Percentiles rank a stretch among this genome's conserved stretches.
phyloP scores from a whole-genome alignment of 2,797 vertebrate genomes.

The Cossypha niveicapilla region DNA sequence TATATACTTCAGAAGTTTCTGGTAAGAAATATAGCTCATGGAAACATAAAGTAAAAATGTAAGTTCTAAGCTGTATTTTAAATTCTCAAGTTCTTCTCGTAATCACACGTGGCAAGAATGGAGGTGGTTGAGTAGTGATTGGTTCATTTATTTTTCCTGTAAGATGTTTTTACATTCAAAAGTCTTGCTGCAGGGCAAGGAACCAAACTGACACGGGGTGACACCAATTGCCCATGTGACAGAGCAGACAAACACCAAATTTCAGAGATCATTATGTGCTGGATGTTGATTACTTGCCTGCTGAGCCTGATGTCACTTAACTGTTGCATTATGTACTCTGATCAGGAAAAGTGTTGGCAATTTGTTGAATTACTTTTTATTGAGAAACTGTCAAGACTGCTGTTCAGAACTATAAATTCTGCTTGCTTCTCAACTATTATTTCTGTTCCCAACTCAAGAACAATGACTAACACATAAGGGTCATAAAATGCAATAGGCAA shows the following conservation, averaged over 20 bases:
- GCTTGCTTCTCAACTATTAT: not conserved
- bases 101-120: not conserved
- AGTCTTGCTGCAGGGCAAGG: not conserved
- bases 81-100: not conserved
- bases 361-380: slow-evolving; percentile 37
- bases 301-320: not conserved
- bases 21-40: not conserved
- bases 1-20: not conserved
- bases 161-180: not conserved
- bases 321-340: not conserved
- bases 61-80: not conserved
- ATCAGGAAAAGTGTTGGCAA: slow-evolving; percentile 17
- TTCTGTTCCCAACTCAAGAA: not conserved
- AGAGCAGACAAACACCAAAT: not conserved
- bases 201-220: not conserved
- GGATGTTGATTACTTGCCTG: not conserved
- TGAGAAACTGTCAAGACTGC: slow-evolving; percentile 21
- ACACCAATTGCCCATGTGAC: not conserved
- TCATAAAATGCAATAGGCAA: not conserved
- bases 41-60: not conserved
- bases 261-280: not conserved
- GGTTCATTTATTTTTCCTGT: not conserved
- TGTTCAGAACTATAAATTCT: slow-evolving; percentile 7
- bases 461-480: not conserved
- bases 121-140: not conserved